phyloP scores from a whole-genome alignment of 2,113 vertebrate genomes.

The Bucco capensis region DNA sequence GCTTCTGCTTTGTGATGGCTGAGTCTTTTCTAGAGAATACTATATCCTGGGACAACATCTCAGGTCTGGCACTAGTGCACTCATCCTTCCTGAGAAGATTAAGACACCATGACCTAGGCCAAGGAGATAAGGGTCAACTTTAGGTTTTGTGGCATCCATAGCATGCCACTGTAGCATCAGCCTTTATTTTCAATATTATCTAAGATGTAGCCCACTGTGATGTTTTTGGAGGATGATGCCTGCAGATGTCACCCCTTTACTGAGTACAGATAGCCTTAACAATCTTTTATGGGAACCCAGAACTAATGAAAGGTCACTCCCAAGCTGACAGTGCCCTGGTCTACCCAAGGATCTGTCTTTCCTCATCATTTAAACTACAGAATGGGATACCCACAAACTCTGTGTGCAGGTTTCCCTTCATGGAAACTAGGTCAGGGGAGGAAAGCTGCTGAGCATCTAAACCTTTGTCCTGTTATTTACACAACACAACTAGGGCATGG shows the following conservation, averaged over 20 bases:
- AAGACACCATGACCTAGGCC: background rate
- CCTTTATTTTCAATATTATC: background rate
- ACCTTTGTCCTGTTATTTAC: background rate
- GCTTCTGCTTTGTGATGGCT: background rate
- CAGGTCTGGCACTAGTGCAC: background rate
- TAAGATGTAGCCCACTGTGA: fast-evolving
- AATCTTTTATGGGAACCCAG: background rate
- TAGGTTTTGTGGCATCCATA: background rate
- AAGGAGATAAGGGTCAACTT: background rate
- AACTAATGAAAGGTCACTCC: background rate
- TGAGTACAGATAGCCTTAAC: background rate
- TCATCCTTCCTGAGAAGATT: background rate
- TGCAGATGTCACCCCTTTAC: background rate
- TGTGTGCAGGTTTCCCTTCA: background rate
- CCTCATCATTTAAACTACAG: background rate
- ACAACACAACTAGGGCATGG: background rate
- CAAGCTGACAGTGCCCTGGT: background rate
- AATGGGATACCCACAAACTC: background rate
- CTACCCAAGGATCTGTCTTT: background rate
- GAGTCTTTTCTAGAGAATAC: background rate
- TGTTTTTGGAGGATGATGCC: background rate
- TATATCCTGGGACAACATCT: background rate
- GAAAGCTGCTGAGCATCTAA: background rate
- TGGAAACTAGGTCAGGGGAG: background rate
- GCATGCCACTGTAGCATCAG: fast-evolving